phyloP scores from a whole-genome alignment of 2,888 invertebrate species.

The Sphaerophoria rueppellii region DNA sequence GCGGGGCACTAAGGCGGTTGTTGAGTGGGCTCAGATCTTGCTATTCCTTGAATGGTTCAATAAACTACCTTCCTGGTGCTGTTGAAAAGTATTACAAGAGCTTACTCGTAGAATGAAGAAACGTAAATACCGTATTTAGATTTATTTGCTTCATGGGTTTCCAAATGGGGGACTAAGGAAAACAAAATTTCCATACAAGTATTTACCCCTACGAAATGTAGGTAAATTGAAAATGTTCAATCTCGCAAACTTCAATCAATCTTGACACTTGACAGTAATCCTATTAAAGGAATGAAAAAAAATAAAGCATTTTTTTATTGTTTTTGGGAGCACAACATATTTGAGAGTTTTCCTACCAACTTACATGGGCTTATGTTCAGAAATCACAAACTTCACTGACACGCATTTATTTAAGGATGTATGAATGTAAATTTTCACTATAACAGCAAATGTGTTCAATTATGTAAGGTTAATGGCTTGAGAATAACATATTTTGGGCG shows the following conservation, averaged over 20 bases:
- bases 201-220: neutral
- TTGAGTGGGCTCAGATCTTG: neutral
- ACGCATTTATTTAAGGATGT: neutral
- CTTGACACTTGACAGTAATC: constrained; percentile 39
- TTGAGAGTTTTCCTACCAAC: neutral
- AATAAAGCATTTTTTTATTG: neutral
- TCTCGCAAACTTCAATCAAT: constrained; percentile 36
- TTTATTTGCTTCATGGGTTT: constrained; percentile 8
- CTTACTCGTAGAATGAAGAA: neutral
- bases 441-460: neutral
- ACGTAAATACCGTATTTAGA: constrained; percentile 9
- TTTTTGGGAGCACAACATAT: neutral
- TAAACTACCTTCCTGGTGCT: neutral
- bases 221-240: constrained; percentile 22
- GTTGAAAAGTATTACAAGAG: constrained; percentile 13
- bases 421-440: neutral
- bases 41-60: neutral
- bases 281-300: constrained; percentile 8
- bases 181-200: neutral
- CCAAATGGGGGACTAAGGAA: neutral
- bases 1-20: no score
- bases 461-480: no score
- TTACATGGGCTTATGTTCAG: constrained; percentile 5
- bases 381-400: constrained; percentile 8
- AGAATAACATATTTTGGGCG: no score